Percentiles rank a stretch among this genome's conserved stretches.
Conservation (phyloP, 2,888 invertebrate species). For the Axea sp. region DNA sequence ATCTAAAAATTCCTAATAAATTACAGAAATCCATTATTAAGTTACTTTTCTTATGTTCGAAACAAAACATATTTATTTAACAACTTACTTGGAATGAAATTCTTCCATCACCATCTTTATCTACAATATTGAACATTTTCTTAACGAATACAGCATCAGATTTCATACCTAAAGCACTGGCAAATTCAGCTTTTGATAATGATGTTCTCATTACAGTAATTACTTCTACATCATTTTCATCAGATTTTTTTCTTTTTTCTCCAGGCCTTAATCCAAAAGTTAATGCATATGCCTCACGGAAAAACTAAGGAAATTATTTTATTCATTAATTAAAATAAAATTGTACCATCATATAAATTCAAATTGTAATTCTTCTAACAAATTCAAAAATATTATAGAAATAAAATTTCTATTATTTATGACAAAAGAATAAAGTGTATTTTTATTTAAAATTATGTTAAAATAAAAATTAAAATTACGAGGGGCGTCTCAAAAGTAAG, state of each 20-base stretch:
- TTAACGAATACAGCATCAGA: slow-evolving; percentile 96
- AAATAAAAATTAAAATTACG: too few relatives aligned
- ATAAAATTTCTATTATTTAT: too few relatives aligned
- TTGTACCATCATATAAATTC: too few relatives aligned
- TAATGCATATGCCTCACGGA: slow-evolving; percentile 96
- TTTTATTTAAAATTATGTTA: too few relatives aligned
- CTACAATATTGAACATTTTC: slow-evolving; percentile 98
- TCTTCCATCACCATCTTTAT: slow-evolving; percentile 94
- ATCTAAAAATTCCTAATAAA: slow-evolving; percentile 90
- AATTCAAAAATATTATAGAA: too few relatives aligned
- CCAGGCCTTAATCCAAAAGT: slow-evolving; percentile 94
- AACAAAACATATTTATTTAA: too few relatives aligned
- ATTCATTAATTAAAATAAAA: slow-evolving; percentile 3
- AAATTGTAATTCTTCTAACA: too few relatives aligned
- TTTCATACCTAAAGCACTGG: slow-evolving; percentile 97
- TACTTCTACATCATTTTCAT: slow-evolving; percentile 88
- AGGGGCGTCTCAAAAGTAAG: too few relatives aligned
- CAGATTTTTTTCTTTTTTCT: slow-evolving; percentile 85
- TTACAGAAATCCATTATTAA: too few relatives aligned
- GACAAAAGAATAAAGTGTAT: too few relatives aligned
- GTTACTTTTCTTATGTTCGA: too few relatives aligned
- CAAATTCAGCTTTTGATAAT: slow-evolving; percentile 94
- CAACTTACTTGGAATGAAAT: slow-evolving; percentile 92
- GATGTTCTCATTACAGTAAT: slow-evolving; percentile 97
- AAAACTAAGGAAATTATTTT: slow-evolving; percentile 86